Base-by-base conservation (phyloP, 2,888 invertebrate species). In the Phortica magna region DNA sequence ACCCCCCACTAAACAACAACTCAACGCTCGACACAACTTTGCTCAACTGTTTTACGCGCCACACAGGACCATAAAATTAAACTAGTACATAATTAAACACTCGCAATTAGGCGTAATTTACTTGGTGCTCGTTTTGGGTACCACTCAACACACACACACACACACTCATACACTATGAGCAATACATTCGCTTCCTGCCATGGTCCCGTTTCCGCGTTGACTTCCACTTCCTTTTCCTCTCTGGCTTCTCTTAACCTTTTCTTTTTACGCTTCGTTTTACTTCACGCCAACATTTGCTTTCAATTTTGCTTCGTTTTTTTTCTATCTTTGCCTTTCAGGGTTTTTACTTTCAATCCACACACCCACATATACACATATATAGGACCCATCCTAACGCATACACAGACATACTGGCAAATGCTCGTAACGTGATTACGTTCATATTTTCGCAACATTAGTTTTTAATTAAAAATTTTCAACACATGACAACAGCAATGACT, bases 21-120 rank as follows among this genome's bases (percentile, higher is more conserved):
- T 41, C n/a, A 17, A 22, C 7, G 22, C 22, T 68, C 74, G 55
- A 72, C 70, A 31, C 12, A 17, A 75, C 76, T 79, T 76, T 64
- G 76, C 78, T 73, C 76, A 79, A 72, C 68, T 19, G 55, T 4
- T 65, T 76, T 70, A 75, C 77, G 79, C 78, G 73, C 80, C 80
- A 83, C 88, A 71, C 84, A 89, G 81, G 83, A 81, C 89, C 87
- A 87, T 89, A 85, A 89, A 89, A 89, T 89, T 85, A 88, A 89
- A 89, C 87, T 88, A 88, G 86, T 86, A 88, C 86, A 89, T 89
- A 89, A 89, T 89, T 89, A 89, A 89, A 89, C 84, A 88, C 84
- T 90, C 84, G 85, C 89, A 89, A 89, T 89, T 89, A 89, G 89
- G 86, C 88, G 89, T 89, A 89, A 89, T 89, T 89, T 89, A 88